Percentiles rank a stretch among this genome's conserved stretches.
phyloP scores from a whole-genome alignment of 2,888 invertebrate genomes.

The Temnothorax rugatulus region DNA sequence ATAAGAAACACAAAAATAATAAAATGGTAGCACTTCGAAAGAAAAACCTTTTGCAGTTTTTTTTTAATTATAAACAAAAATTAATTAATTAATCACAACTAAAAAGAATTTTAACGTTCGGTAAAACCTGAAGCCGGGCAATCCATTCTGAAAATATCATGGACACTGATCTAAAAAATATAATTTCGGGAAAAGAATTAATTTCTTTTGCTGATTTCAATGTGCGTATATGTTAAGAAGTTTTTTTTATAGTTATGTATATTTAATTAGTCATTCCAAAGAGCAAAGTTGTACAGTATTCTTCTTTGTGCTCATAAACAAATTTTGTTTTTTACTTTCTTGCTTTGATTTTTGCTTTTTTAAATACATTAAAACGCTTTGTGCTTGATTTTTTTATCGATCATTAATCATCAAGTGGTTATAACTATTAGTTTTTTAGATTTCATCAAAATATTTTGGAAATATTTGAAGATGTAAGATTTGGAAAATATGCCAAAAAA shows the following conservation, averaged over 20 bases:
- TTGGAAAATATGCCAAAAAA: not conserved
- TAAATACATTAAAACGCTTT: not conserved
- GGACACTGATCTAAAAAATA: not conserved
- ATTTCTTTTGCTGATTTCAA: not conserved
- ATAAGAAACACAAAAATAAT: no score
- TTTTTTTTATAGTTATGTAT: no score
- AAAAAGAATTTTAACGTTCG: no score
- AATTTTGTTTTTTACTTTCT: not conserved
- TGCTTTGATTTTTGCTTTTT: not conserved
- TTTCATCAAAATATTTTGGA: not conserved
- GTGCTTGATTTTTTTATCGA: not conserved
- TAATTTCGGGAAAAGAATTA: not conserved
- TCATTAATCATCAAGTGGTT: not conserved
- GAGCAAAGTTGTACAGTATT: no score
- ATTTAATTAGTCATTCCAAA: no score
- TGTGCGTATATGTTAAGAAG: no score
- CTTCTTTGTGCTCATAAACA: no score
- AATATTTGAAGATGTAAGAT: not conserved
- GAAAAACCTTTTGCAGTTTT: no score
- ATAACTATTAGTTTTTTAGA: not conserved
- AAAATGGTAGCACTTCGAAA: no score
- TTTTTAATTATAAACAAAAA: no score
- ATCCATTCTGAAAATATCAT: not conserved
- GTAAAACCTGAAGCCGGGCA: no score
- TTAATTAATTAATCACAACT: no score